These are phyloP conservation scores for Ceratina japonica DNA, from an alignment of 1,140 invertebrate species.

Conservation along the genomic window DNA sequence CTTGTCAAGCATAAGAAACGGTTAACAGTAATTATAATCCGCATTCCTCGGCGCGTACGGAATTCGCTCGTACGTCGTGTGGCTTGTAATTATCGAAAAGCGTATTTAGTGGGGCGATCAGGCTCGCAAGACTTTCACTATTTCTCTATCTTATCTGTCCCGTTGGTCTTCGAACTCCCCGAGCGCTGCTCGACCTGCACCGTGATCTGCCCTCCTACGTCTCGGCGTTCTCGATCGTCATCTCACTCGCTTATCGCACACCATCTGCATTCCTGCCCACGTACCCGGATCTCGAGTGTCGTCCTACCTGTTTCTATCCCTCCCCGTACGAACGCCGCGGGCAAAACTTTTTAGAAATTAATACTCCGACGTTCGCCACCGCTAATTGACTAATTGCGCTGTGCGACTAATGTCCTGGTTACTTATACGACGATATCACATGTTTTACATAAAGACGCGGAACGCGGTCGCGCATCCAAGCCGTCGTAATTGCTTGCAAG, in stretches of 20 bases:
- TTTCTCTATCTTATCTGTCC: slow-evolving; percentile 51
- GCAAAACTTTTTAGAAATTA: slow-evolving; percentile 20
- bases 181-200: slow-evolving; percentile 25
- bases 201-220: slow-evolving; percentile 47
- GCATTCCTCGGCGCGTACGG: not conserved
- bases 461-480: not conserved
- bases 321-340: not conserved
- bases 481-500: slow-evolving; percentile 24
- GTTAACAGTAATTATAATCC: not conserved
- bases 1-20: no score
- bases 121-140: slow-evolving; percentile 42
- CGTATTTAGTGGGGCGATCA: slow-evolving; percentile 24
- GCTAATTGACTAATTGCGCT: no score
- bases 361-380: not conserved
- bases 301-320: slow-evolving; percentile 64
- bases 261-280: slow-evolving; percentile 68
- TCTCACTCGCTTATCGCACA: slow-evolving; percentile 57
- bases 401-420: not conserved
- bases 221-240: slow-evolving; percentile 52
- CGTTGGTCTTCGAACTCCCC: slow-evolving; percentile 33
- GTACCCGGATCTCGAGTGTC: slow-evolving; percentile 66
- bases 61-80: slow-evolving; percentile 7
- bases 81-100: slow-evolving; percentile 36
- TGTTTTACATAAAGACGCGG: not conserved
- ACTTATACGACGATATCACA: slow-evolving; percentile 21